These are phyloP conservation scores for Pterocles burchelli DNA, from an alignment of 2,113 vertebrate species.

Conservation along the genomic window DNA sequence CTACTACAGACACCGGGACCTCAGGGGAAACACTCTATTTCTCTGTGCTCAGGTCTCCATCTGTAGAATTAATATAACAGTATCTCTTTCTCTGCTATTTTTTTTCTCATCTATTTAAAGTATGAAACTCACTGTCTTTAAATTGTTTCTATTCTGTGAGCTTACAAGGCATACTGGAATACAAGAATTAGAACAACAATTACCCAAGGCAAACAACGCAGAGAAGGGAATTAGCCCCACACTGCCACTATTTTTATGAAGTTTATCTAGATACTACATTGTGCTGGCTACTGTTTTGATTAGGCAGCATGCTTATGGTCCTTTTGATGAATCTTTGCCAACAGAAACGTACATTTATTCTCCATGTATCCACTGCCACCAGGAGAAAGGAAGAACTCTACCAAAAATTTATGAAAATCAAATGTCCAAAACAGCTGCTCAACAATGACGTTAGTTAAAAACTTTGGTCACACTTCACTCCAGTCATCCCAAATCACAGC, in stretches of 20 bases:
- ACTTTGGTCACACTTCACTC: neutral
- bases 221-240: neutral
- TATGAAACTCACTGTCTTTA: neutral
- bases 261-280: neutral
- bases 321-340: neutral
- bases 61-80: neutral
- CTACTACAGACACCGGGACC: neutral
- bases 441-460: neutral
- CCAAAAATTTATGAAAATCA: neutral
- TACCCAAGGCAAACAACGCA: neutral
- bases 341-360: neutral
- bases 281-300: neutral
- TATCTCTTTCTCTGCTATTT: neutral
- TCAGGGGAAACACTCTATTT: neutral
- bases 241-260: neutral
- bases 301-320: neutral
- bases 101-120: neutral
- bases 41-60: neutral
- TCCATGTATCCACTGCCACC: rapidly evolving
- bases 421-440: neutral
- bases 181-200: neutral
- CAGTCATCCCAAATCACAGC: neutral
- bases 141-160: neutral
- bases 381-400: neutral
- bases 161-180: neutral